phyloP scores from a whole-genome alignment of 1,140 invertebrate genomes.

The Lepidotrigona ventralis region DNA sequence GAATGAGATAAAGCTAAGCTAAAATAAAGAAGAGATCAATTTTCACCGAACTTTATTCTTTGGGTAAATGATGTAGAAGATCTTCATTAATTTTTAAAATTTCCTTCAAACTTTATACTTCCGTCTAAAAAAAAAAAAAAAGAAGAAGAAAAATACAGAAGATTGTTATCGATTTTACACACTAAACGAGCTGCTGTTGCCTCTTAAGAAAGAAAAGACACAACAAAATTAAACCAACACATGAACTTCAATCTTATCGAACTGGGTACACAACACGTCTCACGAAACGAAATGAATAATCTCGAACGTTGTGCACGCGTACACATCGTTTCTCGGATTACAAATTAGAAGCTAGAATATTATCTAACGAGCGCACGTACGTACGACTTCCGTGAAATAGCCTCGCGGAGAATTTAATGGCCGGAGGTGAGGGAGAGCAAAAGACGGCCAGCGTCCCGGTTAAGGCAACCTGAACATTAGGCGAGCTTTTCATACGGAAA shows the following conservation, averaged over 20 bases:
- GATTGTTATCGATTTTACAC: too few species aligned
- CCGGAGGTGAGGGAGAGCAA: too few species aligned
- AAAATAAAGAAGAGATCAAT: too few species aligned
- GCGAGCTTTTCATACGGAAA: slow-evolving; percentile 41
- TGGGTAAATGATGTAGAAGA: too few species aligned
- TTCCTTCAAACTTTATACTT: too few species aligned
- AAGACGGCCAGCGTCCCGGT: slow-evolving; percentile 25
- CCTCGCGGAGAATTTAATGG: slow-evolving; percentile 9
- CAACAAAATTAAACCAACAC: not conserved
- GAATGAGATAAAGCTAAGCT: too few species aligned
- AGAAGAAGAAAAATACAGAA: too few species aligned
- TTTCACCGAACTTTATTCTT: too few species aligned
- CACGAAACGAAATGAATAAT: not conserved
- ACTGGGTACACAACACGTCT: not conserved
- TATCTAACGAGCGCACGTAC: not conserved
- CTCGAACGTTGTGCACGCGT: not conserved
- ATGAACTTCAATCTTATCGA: not conserved
- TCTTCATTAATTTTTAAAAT: too few species aligned
- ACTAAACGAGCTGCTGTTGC: too few species aligned
- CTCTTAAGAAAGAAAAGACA: too few species aligned
- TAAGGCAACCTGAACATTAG: slow-evolving; percentile 38
- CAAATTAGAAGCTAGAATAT: not conserved
- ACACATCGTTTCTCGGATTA: not conserved
- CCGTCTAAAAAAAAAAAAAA: too few species aligned
- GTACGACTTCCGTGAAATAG: not conserved